These are phyloP conservation scores for Spodoptera litura DNA, from an alignment of 1,140 invertebrate species.

Conservation along the genomic window DNA sequence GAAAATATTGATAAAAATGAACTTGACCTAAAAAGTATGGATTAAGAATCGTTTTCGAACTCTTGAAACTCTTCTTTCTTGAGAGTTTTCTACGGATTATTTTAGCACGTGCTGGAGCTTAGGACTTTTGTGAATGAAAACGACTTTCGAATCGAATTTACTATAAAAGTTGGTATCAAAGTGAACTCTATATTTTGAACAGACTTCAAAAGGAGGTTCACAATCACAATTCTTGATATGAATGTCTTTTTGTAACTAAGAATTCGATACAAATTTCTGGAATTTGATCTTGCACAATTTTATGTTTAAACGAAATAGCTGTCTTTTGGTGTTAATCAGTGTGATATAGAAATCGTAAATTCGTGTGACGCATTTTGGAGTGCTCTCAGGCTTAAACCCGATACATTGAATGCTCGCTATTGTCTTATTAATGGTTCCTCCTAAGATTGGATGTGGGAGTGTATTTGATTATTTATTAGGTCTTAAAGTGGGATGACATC, in stretches of 20 bases:
- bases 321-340: too few species aligned
- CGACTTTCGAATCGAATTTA: conserved; percentile 6
- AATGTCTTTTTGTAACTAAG: too few species aligned
- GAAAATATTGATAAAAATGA: conserved; percentile 15
- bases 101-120: conserved; percentile 22
- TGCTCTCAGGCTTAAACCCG: conserved; percentile 12
- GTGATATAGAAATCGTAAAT: not conserved
- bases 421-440: conserved; percentile 22
- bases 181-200: too few species aligned
- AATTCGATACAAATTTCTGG: too few species aligned
- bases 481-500: conserved; percentile 38
- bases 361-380: not conserved
- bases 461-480: conserved; percentile 43
- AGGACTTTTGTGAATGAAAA: conserved; percentile 13
- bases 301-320: too few species aligned
- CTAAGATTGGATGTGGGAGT: conserved; percentile 36
- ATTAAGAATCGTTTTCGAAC: conserved; percentile 17
- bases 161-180: not conserved
- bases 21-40: conserved; percentile 14
- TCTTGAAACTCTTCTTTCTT: conserved; percentile 3
- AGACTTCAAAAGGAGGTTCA: too few species aligned
- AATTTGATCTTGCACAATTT: too few species aligned
- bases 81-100: conserved; percentile 30
- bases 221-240: too few species aligned
- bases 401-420: conserved; percentile 12